Evolutionary conservation across 1,140 invertebrate genomes (phyloP), one percentile per base, ranked within the genome.

Genomic region (Drosophila guanche): DNA sequence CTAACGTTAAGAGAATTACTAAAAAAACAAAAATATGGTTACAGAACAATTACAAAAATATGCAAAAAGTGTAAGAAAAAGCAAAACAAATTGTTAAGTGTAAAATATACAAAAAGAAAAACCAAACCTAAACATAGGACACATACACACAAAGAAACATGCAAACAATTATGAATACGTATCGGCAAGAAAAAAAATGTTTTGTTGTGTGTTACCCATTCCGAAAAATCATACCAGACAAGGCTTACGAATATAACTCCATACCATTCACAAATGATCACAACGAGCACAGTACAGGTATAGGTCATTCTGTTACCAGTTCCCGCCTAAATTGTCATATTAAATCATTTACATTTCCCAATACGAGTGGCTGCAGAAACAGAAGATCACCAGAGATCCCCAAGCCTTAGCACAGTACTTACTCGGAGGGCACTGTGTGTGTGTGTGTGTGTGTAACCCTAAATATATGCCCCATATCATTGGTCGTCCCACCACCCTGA

Each of bases 1-100:
- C 25, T 73, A 77, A 68, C 56, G 12, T 57, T 58, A 58, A 77
- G 68, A 48, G 45, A 72, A 51, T 27, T 51, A 42, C 6, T n/a
- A 37, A 5, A 33, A 33, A 8, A 33, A 33, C 6, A 6, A 33
- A 33, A 33, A 8, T 0, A 12, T 27, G 25, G 25, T 27, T 27
- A 37, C 33, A 37, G 4, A 37, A 37, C 33, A 37, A 37, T 37
- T 12, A 27, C 4, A 37, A 37, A 37, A 20, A 37, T 12, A 37
- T 27, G 16, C 20, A 53, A 54, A 58, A 29, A 27, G 16, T 40
- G 42, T 43, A 62, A 51, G n/a, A 43, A 54, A 50, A 50, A 54
- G 37, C 10, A 57, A 54, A 27, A 71, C 16, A 46, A 71, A 53
- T 43, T 20, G 47, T 73, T 69, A 47, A 60, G 65, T 69, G 72